Base-by-base conservation (phyloP, 2,888 invertebrate genomes). In the Drosophila melanosoma region DNA sequence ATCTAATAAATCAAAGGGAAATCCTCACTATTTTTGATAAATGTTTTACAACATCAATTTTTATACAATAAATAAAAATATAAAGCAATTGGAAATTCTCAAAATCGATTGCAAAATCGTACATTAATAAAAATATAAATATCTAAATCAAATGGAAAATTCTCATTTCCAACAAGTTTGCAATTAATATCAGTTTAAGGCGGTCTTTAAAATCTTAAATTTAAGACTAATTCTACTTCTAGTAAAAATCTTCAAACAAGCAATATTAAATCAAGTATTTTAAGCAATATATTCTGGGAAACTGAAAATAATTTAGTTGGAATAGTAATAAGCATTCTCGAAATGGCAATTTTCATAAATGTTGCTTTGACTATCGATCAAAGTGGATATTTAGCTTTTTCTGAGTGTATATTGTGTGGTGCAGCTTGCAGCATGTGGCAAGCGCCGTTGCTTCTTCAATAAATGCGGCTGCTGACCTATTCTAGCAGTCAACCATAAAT, bases 401-500 rank as follows among this genome's bases (percentile, higher is more conserved):
- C 20, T 36, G 23, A 38, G 56, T 56, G 56, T 26, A 56, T 12
- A 3, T 26, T 45, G 63, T 45, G 63, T 38, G 42, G 60, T 71
- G 54, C 33, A 58, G 64, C 33, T 57, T 38, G 56, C 71, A 71
- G 52, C 56, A 42, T 72, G 82, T 80, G 72, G 75, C 69, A 70
- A 61, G 56, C 65, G 70, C 53, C 68, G 73, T 64, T 74, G 81
- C 74, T 77, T 76, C 79, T 78, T 74, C 81, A 82, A 80, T 87
- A 88, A 87, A 83, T 88, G 90, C 83, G 87, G 82, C 80, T 86
- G 90, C 88, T 90, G 90, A 90, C 91, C 90, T 89, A 88, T 91
- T 89, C 88, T 79, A 88, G 89, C 90, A 91, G 85, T 90, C 91
- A 90, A 89, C 90, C 90, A 91, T 90, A 90, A 91, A 90, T 90